Evolutionary conservation across 2,888 invertebrate species (phyloP), one percentile per base, ranked within the genome.

Genomic region (Dryomyza anilis): DNA sequence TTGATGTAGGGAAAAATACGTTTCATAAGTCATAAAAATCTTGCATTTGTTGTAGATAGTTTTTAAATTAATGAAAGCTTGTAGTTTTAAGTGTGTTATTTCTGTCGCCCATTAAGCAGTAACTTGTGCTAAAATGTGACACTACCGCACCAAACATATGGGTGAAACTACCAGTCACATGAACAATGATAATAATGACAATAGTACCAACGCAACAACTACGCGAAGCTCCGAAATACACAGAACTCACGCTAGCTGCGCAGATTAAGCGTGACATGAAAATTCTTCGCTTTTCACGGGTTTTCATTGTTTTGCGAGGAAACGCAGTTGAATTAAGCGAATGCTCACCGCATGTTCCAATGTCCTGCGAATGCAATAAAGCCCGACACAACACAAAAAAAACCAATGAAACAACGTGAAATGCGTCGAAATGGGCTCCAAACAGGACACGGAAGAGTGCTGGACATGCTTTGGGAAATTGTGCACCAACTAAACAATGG

Each of bases 251-350:
- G 58, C 64, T 62, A 66, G 65, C 64, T 27, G 64, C 16, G 48
- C 64, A 59, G 68, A 64, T 66, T 64, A 68, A 66, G 46, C 62
- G 52, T 29, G 58, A 68, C 66, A 66, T 60, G 64, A 29, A 64
- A 68, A 52, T 58, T 64, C 63, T 50, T 64, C 45, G 56, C 52
- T 19, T 46, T 59, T 48, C 61, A 46, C 36, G 36, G 30, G 43
- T 50, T 59, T 59, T 50, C 59, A 59, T 66, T 68, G 64, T 62
- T 62, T 27, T 19, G 16, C 29, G 33, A n/a, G 33, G 63, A 48
- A 48, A 56, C 21, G 46, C 33, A 33, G 56, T 29, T 46, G 46
- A 63, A 63, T 63, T 53, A 52, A 50, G 39, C 43, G 56, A 56
- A 56, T 63, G 63, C 14, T 45, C 16, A 14, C 30, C 57, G 30